phyloP scores from a whole-genome alignment of 1,140 invertebrate genomes.

The Panagrolaimus sp. region DNA sequence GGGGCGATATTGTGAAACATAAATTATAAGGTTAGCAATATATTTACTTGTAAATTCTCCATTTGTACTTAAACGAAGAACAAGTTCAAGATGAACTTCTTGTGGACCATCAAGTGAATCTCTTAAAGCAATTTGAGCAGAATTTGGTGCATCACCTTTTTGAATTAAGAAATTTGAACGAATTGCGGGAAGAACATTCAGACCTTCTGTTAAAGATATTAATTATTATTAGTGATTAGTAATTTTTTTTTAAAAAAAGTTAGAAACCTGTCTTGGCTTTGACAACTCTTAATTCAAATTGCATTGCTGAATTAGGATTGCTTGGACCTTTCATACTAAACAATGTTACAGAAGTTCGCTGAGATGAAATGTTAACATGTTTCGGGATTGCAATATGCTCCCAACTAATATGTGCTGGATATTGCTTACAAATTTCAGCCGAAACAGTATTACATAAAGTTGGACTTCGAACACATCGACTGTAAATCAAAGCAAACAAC shows the following conservation, averaged over 20 bases:
- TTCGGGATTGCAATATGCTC: slow-evolving; percentile 57
- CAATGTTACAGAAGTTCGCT: slow-evolving; percentile 55
- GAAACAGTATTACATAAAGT: slow-evolving; percentile 37
- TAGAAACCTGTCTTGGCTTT: slow-evolving; percentile 39
- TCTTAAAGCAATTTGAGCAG: slow-evolving; percentile 53
- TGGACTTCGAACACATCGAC: slow-evolving; percentile 51
- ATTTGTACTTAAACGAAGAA: slow-evolving; percentile 45
- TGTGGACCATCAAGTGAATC: slow-evolving; percentile 58
- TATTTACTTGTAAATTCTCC: slow-evolving; percentile 53
- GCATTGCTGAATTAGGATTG: slow-evolving; percentile 43
- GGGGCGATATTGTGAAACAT: slow-evolving; percentile 44
- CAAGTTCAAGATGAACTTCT: slow-evolving; percentile 49
- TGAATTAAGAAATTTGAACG: slow-evolving; percentile 56
- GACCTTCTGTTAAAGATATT: slow-evolving; percentile 21
- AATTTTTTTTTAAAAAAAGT: no score
- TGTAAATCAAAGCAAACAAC: slow-evolving; percentile 26
- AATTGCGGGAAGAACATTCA: slow-evolving; percentile 44
- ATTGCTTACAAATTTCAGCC: slow-evolving; percentile 41
- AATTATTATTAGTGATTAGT: no score
- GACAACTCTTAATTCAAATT: slow-evolving; percentile 56
- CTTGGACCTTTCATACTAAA: slow-evolving; percentile 56
- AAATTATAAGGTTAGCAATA: slow-evolving; percentile 54
- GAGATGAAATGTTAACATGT: slow-evolving; percentile 56
- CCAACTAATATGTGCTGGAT: slow-evolving; percentile 56
- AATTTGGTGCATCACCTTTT: slow-evolving; percentile 56